A percentile compares a stretch with the other conserved stretches of the same genome.
phyloP scores from a whole-genome alignment of 1,140 invertebrate species.

The Ips nitidus region DNA sequence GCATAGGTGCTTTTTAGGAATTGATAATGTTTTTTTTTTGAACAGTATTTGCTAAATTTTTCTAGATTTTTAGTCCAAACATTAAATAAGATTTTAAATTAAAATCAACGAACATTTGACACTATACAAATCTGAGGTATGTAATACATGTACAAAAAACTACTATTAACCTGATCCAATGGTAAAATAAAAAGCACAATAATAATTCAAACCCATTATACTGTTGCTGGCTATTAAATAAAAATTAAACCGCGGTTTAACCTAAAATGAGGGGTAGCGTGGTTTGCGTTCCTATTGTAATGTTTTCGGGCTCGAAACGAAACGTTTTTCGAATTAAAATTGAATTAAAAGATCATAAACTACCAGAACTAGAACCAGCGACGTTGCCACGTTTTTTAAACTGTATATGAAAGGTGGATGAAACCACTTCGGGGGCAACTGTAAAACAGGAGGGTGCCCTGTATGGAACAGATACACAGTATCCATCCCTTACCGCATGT shows the following conservation, averaged over 20 bases:
- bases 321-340: conserved; percentile 7
- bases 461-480: conserved; percentile 20
- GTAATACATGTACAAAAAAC: no score
- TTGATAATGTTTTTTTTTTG: no score
- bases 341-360: conserved; percentile 16
- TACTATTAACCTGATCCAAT: no score
- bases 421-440: conserved; percentile 13
- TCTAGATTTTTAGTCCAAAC: no score
- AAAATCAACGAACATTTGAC: no score
- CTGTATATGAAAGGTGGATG: background rate
- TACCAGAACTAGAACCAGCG: background rate
- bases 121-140: no score
- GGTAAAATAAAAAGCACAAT: no score
- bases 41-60: no score
- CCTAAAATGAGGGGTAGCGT: background rate
- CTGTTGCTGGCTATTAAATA: conserved; percentile 8
- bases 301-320: conserved; percentile 1
- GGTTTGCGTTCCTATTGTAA: conserved; percentile 1
- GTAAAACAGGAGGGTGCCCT: conserved; percentile 21
- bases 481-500: conserved; percentile 37
- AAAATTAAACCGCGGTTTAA: conserved; percentile 11
- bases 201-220: background rate
- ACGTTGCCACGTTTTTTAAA: background rate
- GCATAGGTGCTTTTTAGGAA: no score
- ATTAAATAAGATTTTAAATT: no score